A percentile compares a stretch with the other conserved stretches of the same genome.
Conservation (phyloP, 1,140 invertebrate species). For the Lycorma delicatula region DNA sequence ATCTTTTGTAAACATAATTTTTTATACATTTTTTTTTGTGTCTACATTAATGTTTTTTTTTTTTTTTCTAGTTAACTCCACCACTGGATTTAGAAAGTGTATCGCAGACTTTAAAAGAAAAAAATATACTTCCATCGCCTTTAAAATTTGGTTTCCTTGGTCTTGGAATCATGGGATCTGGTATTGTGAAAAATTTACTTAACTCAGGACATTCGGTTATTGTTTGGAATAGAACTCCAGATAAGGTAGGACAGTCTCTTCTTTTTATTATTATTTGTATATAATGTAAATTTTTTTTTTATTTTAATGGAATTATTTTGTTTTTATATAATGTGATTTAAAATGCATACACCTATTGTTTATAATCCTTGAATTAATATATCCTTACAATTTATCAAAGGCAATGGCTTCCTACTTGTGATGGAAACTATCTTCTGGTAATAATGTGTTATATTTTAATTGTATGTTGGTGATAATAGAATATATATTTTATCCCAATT, state of each 20-base stretch:
- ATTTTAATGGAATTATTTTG: too few species aligned
- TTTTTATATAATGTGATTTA: too few species aligned
- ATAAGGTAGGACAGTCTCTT: conserved; percentile 64
- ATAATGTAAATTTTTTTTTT: too few species aligned
- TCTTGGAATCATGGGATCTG: conserved; percentile 91
- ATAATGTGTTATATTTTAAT: too few species aligned
- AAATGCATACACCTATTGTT: too few species aligned
- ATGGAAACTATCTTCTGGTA: too few species aligned
- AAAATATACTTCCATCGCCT: conserved; percentile 76
- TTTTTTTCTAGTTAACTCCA: conserved; percentile 13
- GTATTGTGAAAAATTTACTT: conserved; percentile 90
- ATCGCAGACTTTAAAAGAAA: conserved; percentile 70
- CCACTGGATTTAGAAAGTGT: conserved; percentile 58
- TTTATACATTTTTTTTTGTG: neutral
- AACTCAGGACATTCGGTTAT: conserved; percentile 89
- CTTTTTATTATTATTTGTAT: neutral
- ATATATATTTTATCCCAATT: too few species aligned
- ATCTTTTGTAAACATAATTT: too few species aligned
- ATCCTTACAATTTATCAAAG: too few species aligned
- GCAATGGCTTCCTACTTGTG: too few species aligned
- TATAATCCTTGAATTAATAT: too few species aligned
- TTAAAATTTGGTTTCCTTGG: conserved; percentile 92
- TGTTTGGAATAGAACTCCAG: conserved; percentile 87
- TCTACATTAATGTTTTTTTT: conserved; percentile 8
- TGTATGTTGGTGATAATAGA: too few species aligned